Conservation (phyloP, 2,797 vertebrate species). For the Danionella dracula region DNA sequence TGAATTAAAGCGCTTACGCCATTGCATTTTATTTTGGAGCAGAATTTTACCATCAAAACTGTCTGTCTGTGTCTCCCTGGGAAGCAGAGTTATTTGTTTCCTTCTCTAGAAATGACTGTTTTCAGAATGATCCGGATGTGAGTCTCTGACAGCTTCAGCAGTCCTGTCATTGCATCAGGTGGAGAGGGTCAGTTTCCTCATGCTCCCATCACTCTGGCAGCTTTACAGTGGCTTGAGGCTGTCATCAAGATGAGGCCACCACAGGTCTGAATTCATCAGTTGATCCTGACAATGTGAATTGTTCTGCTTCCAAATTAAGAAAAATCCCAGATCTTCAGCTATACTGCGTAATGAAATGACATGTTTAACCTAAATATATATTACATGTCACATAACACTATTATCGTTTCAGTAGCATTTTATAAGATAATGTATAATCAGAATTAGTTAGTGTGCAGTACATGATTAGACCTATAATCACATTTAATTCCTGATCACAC, state of each 20-base stretch:
- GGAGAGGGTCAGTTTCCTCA: conserved; percentile 3
- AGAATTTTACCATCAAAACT: neutral
- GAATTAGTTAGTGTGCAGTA: neutral
- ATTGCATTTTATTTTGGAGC: neutral
- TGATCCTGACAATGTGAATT: neutral
- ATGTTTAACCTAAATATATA: neutral
- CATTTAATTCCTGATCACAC: neutral
- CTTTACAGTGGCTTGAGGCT: neutral
- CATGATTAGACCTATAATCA: neutral
- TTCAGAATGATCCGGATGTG: conserved; percentile 13
- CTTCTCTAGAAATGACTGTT: conserved; percentile 34
- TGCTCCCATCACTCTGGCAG: conserved; percentile 7
- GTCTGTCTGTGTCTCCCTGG: conserved; percentile 17
- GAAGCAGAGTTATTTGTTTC: conserved; percentile 33
- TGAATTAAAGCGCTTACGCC: neutral
- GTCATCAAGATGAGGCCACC: neutral
- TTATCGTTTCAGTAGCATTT: too few relatives aligned
- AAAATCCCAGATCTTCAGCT: neutral
- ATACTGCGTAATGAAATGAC: neutral
- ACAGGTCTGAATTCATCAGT: conserved; percentile 2
- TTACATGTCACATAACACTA: too few relatives aligned
- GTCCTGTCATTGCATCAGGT: conserved; percentile 22
- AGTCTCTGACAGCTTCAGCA: conserved; percentile 23
- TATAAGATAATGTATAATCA: neutral
- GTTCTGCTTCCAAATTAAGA: neutral